A percentile compares a stretch with the other conserved stretches of the same genome.
Evolutionary conservation across 2,888 invertebrate genomes (phyloP).

Genomic region (Thymelicus sylvestris): DNA sequence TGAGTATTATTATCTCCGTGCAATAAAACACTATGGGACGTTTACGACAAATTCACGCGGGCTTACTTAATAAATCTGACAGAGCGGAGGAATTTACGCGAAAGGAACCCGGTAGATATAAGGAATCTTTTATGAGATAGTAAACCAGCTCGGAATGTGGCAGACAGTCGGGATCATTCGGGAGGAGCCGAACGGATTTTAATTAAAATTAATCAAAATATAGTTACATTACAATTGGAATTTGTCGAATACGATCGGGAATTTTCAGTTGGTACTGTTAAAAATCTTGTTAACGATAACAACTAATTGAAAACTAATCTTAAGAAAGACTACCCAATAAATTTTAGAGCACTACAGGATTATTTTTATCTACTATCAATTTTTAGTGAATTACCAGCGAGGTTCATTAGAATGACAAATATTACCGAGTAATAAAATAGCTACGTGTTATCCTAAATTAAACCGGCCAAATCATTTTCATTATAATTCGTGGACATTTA

Average conservation of each 20-base stretch:
- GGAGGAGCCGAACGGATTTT: constrained; percentile 64
- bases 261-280: neutral
- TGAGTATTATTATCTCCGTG: constrained; percentile 66
- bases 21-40: constrained; percentile 76
- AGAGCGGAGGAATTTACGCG: constrained; percentile 75
- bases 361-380: no score
- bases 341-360: no score
- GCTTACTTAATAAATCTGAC: constrained; percentile 80
- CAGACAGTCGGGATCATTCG: constrained; percentile 60
- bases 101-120: constrained; percentile 61
- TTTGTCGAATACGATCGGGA: constrained; percentile 11
- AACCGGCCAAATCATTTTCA: constrained; percentile 26
- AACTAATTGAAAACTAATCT: no score
- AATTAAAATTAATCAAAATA: constrained; percentile 70
- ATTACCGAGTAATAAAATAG: constrained; percentile 18
- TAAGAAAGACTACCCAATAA: no score
- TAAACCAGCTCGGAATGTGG: constrained; percentile 67
- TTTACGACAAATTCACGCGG: constrained; percentile 82
- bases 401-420: neutral
- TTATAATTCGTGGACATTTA: constrained; percentile 41
- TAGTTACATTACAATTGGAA: constrained; percentile 23
- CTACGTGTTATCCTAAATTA: constrained; percentile 26
- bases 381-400: no score
- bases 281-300: no score
- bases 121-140: constrained; percentile 58